Percentiles rank a stretch among this genome's conserved stretches.
Evolutionary conservation across 2,113 vertebrate genomes (phyloP).

Genomic region (Pitta sordida): DNA sequence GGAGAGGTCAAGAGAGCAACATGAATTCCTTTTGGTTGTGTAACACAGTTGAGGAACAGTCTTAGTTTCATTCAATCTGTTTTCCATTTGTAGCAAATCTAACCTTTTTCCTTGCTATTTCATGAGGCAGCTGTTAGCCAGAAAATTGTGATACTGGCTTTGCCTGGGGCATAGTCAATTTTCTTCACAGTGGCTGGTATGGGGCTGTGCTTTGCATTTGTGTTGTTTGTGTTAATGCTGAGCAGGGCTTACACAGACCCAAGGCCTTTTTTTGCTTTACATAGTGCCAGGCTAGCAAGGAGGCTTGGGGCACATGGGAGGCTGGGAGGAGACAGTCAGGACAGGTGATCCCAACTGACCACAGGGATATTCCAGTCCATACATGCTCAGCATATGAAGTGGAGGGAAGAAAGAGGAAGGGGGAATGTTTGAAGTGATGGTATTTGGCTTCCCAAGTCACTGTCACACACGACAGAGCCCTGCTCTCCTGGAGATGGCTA

Average conservation of each 20-base stretch:
- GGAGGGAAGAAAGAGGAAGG: neutral
- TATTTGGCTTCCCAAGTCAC: neutral
- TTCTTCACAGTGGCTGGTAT: neutral
- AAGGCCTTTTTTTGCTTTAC: neutral
- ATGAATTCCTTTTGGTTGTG: accelerated
- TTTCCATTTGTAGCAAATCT: neutral
- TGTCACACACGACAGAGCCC: too few relatives aligned
- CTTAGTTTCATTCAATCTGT: neutral
- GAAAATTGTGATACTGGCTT: neutral
- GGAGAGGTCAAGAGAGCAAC: neutral
- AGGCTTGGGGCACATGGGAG: neutral
- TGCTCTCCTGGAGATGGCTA: neutral
- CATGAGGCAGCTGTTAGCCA: neutral
- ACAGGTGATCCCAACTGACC: neutral
- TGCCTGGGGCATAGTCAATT: neutral
- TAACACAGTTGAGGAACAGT: neutral
- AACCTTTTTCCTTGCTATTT: neutral
- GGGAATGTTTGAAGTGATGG: neutral
- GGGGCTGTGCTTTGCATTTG: neutral
- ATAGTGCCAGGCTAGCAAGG: accelerated
- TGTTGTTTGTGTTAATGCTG: neutral
- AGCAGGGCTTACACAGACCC: neutral
- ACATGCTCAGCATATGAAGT: neutral
- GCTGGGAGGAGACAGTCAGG: neutral
- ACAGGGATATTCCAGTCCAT: neutral